Evolutionary conservation across 2,888 invertebrate species (phyloP).

Genomic region (Pyrocoelia pectoralis): DNA sequence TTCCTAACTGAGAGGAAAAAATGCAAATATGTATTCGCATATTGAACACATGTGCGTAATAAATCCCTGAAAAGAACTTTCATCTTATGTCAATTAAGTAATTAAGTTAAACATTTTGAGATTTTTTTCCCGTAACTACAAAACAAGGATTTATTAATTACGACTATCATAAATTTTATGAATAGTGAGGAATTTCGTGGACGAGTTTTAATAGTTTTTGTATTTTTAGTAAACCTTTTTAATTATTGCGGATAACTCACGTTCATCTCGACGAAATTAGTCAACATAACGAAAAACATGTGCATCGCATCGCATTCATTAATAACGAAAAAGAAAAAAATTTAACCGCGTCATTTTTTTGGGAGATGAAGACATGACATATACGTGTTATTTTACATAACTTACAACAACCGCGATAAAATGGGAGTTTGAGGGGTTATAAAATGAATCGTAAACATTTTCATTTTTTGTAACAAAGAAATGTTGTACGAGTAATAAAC

Average conservation of each 20-base stretch:
- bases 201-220: not conserved
- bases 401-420: not conserved
- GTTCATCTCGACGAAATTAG: not conserved
- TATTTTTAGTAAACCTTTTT: not conserved
- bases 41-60: too few relatives aligned
- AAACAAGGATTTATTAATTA: too few relatives aligned
- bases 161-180: too few relatives aligned
- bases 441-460: constrained; percentile 1
- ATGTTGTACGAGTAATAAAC: not conserved
- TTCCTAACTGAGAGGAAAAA: too few relatives aligned
- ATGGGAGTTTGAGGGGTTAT: not conserved
- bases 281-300: constrained; percentile 1
- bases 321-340: not conserved
- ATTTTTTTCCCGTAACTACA: too few relatives aligned
- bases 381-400: constrained; percentile 1
- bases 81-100: too few relatives aligned
- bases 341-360: not conserved
- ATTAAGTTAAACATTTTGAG: too few relatives aligned
- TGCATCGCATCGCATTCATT: not conserved
- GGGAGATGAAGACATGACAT: not conserved
- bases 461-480: not conserved
- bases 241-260: not conserved
- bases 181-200: too few relatives aligned
- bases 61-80: too few relatives aligned
- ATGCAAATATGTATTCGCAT: too few relatives aligned